phyloP scores from a whole-genome alignment of 2,888 invertebrate species.

The Neria commutata region DNA sequence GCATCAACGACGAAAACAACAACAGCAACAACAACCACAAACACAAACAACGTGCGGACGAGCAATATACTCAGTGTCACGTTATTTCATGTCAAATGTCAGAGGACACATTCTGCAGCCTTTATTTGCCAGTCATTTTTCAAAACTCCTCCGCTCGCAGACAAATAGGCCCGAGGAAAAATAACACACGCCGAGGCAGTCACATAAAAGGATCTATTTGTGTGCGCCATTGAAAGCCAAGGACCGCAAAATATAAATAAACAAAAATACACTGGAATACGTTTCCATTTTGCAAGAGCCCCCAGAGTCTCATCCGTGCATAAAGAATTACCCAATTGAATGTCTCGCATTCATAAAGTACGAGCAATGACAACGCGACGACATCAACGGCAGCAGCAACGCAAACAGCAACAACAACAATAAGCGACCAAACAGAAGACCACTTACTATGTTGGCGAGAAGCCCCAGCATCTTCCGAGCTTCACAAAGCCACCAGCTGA shows the following conservation, averaged over 20 bases:
- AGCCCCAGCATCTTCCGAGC: background rate
- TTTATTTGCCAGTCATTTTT: constrained; percentile 4
- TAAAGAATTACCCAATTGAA: constrained; percentile 53
- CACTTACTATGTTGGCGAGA: background rate
- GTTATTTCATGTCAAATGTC: no score
- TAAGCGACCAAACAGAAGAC: background rate
- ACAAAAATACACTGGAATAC: background rate
- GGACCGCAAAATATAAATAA: constrained; percentile 29
- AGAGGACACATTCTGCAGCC: constrained; percentile 46
- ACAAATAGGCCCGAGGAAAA: background rate
- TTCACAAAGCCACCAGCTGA: constrained; percentile 24
- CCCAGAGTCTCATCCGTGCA: constrained; percentile 26
- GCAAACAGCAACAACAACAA: constrained; percentile 4
- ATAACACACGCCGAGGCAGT: no score
- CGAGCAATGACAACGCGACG: constrained; percentile 14
- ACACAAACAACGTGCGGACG: constrained; percentile 23
- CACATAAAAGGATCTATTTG: background rate
- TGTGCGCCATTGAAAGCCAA: constrained; percentile 44
- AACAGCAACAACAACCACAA: constrained; percentile 10
- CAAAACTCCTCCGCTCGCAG: background rate
- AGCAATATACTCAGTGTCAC: no score
- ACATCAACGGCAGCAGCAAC: background rate
- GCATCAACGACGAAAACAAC: background rate
- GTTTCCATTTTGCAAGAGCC: background rate
- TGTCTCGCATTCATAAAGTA: constrained; percentile 27